These are phyloP conservation scores for Chlorospingus flavigularis DNA, from an alignment of 2,797 vertebrate genomes.

Conservation along the genomic window DNA sequence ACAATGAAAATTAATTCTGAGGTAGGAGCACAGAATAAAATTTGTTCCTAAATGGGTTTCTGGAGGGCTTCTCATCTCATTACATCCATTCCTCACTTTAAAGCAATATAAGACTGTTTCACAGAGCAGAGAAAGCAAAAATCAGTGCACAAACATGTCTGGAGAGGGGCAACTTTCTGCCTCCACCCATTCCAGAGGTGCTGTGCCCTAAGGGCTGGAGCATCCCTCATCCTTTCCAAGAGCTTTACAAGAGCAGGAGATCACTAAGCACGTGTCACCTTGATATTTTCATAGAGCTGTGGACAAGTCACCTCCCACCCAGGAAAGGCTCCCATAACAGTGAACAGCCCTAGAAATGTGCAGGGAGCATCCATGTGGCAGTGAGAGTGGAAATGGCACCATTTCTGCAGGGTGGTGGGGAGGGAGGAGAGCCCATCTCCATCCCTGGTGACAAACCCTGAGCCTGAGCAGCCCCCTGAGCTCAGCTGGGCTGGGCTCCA, in stretches of 20 bases:
- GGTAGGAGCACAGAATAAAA: slow-evolving; percentile 71
- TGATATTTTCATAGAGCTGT: not conserved
- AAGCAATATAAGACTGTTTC: not conserved
- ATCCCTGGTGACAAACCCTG: not conserved
- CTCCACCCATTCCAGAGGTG: fast-evolving
- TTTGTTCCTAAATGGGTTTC: not conserved
- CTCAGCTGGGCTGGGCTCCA: not conserved
- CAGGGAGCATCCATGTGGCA: not conserved
- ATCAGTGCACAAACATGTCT: not conserved
- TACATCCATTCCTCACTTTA: not conserved
- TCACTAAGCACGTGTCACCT: fast-evolving
- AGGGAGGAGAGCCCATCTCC: fast-evolving
- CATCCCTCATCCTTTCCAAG: not conserved
- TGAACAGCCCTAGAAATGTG: not conserved
- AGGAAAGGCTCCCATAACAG: not conserved
- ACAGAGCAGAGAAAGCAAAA: not conserved
- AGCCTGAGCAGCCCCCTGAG: not conserved
- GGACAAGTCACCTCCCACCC: not conserved
- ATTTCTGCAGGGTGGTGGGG: not conserved
- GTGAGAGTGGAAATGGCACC: not conserved
- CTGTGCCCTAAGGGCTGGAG: not conserved
- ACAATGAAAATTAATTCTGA: slow-evolving; percentile 87
- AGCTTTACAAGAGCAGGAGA: not conserved
- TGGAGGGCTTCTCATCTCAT: not conserved
- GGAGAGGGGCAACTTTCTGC: not conserved